phyloP scores from a whole-genome alignment of 92 coral and sea anemone genomes.

The Galaxea fascicularis region DNA sequence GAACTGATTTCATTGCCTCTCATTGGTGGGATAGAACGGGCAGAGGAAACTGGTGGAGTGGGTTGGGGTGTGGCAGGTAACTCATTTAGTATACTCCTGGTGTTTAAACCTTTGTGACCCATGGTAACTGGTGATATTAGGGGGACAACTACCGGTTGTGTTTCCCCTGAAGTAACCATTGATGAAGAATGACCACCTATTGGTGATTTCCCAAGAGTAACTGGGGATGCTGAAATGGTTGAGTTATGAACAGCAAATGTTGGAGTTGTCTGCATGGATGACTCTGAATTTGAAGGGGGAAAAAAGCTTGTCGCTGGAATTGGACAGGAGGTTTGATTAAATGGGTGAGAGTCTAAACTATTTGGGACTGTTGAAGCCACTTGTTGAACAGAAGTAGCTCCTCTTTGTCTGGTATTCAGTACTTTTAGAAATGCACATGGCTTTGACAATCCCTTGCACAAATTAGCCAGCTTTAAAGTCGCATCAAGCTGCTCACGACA shows the following conservation, averaged over 20 bases:
- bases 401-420: conserved; percentile 33
- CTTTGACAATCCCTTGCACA: not conserved
- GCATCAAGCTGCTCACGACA: no score
- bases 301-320: conserved; percentile 24
- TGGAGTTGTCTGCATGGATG: conserved; percentile 27
- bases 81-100: conserved; percentile 6
- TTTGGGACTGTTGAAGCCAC: conserved; percentile 35
- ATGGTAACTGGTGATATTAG: conserved; percentile 4
- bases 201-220: conserved; percentile 30
- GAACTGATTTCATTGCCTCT: conserved; percentile 10
- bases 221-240: conserved; percentile 16
- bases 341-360: conserved; percentile 12
- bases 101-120: conserved; percentile 11
- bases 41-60: conserved; percentile 33
- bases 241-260: conserved; percentile 10
- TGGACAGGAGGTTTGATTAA: conserved; percentile 28
- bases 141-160: conserved; percentile 23
- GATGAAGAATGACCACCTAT: conserved; percentile 23
- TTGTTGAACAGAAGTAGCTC: conserved; percentile 38
- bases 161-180: conserved; percentile 37
- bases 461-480: not conserved
- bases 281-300: conserved; percentile 33
- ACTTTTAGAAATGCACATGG: conserved; percentile 27
- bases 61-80: conserved; percentile 27
- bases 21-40: conserved; percentile 20